phyloP scores from a whole-genome alignment of 2,797 vertebrate genomes.

The Hephaestus fuliginosus region DNA sequence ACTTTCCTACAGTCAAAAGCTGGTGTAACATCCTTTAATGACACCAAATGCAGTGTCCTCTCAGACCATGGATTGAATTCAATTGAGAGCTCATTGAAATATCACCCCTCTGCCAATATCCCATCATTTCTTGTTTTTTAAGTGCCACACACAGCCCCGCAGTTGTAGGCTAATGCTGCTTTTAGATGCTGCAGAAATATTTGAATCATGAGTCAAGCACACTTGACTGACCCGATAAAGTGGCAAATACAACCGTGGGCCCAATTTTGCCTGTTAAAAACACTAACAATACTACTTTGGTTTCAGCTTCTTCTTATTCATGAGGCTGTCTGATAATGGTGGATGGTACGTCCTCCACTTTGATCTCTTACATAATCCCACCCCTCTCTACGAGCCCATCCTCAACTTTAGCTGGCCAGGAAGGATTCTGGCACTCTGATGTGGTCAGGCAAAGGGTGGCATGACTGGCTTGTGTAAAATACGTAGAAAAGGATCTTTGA shows the following conservation, averaged over 20 bases:
- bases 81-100: neutral
- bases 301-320: constrained; percentile 15
- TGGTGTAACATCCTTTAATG: neutral
- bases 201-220: neutral
- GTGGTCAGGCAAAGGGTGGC: neutral
- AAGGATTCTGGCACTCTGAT: no score
- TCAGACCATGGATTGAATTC: neutral
- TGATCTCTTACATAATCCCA: neutral
- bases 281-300: neutral
- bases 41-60: neutral
- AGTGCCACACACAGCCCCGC: neutral
- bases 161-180: neutral
- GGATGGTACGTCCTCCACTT: neutral
- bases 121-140: neutral
- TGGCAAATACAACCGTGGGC: neutral
- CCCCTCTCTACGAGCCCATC: neutral
- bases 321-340: neutral
- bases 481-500: neutral
- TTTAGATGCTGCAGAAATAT: neutral
- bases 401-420: neutral
- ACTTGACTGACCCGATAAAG: constrained; percentile 5
- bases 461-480: neutral
- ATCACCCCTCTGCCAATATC: neutral
- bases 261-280: neutral
- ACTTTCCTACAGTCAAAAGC: neutral